Percentiles rank a stretch among this genome's conserved stretches.
Evolutionary conservation across 2,113 vertebrate species (phyloP).

Genomic region (Sylvia atricapilla): DNA sequence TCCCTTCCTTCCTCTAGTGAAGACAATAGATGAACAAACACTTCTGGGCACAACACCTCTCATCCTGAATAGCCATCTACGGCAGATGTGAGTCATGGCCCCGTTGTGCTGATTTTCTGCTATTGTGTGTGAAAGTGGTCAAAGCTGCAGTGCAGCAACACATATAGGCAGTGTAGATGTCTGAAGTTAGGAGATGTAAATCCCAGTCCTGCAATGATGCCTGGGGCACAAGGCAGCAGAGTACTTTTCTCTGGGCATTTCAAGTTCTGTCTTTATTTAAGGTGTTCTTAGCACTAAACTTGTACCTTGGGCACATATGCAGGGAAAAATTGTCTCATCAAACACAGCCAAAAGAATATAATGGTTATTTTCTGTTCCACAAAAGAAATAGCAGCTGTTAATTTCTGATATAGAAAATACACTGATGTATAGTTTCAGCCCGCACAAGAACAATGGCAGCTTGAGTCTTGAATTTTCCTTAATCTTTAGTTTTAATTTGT

Average conservation of each 20-base stretch:
- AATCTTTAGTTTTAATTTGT: slow-evolving; percentile 63
- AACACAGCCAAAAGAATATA: not conserved
- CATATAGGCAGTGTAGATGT: not conserved
- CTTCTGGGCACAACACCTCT: not conserved
- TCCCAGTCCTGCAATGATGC: not conserved
- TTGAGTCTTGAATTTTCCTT: slow-evolving; percentile 49
- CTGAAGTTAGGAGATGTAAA: not conserved
- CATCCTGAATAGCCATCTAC: not conserved
- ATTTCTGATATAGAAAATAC: slow-evolving; percentile 57
- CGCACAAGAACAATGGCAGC: slow-evolving; percentile 57
- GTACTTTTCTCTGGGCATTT: not conserved
- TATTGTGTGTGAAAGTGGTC: rapidly evolving
- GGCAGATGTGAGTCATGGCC: not conserved
- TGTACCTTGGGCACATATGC: not conserved
- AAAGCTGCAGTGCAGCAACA: not conserved
- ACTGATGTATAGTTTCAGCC: slow-evolving; percentile 54
- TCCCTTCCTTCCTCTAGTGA: not conserved
- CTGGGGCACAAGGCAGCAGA: not conserved
- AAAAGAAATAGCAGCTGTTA: slow-evolving; percentile 52
- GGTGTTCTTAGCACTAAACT: not conserved
- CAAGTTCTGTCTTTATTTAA: not conserved
- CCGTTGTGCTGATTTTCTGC: not conserved
- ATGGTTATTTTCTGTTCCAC: not conserved
- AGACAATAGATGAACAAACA: not conserved
- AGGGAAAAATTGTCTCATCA: not conserved